Percentiles rank a stretch among this genome's conserved stretches.
These are phyloP conservation scores for Mycalesis mineus DNA, from an alignment of 2,888 invertebrate genomes.

Conservation along the genomic window DNA sequence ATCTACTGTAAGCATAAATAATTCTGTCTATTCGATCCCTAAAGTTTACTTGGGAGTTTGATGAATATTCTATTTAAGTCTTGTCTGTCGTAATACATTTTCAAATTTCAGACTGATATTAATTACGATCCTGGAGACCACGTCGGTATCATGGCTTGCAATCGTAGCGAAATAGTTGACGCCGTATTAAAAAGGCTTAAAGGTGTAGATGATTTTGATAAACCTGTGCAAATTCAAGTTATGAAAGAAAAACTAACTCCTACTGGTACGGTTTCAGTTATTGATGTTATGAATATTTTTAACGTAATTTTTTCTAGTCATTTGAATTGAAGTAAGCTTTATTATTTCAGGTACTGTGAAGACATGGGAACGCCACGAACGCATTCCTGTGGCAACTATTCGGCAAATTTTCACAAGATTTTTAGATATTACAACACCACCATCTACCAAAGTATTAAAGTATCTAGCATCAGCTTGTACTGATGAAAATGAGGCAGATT, in stretches of 20 bases:
- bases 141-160: constrained; percentile 92
- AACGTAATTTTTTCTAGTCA: neutral
- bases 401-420: constrained; percentile 87
- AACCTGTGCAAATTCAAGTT: constrained; percentile 85
- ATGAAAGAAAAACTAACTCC: constrained; percentile 90
- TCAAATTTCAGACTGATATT: constrained; percentile 64
- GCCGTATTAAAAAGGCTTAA: constrained; percentile 83
- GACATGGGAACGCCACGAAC: constrained; percentile 90
- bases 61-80: too few species aligned
- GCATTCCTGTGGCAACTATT: constrained; percentile 85
- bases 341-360: constrained; percentile 83
- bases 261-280: constrained; percentile 78
- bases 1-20: constrained; percentile 50
- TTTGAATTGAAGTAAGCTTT: neutral
- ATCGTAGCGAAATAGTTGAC: constrained; percentile 87
- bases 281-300: neutral
- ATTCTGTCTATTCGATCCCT: neutral
- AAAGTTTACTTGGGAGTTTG: too few species aligned
- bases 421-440: constrained; percentile 94
- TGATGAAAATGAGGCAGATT: constrained; percentile 83
- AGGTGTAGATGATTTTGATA: constrained; percentile 82
- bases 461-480: constrained; percentile 88
- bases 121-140: constrained; percentile 94
- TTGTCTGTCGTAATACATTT: neutral
- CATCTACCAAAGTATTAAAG: constrained; percentile 89